Evolutionary conservation across 2,797 vertebrate species (phyloP), one percentile per base, ranked within the genome.

Genomic region (Gymnothorax reevesii): DNA sequence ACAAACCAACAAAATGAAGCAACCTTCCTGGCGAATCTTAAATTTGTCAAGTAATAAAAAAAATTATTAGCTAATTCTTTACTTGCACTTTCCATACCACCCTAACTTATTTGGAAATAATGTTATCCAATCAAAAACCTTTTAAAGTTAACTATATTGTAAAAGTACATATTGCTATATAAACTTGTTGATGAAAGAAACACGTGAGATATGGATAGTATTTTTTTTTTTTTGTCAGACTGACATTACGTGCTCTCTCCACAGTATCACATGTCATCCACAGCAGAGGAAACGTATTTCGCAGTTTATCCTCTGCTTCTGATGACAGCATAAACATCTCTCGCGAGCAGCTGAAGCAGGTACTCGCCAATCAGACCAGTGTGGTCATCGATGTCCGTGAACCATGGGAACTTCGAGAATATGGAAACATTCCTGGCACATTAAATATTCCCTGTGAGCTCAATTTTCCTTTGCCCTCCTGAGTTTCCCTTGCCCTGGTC

Each of bases 381-480:
- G 93, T 95, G 4, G 92, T 97, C 64, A 96, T 99, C 88, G 98
- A 99, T 84, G 98, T 99, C 83, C 95, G 98, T 88, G 98, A 99
- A 87, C 95, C 95, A 22, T 98, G 96, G 97, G 98, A 99, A 94
- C 93, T 98, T 83, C 88, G 95, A 27, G 96, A 96, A 84, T 94
- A 94, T 83, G 98, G 98, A 75, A 93, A 92, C 90, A 98, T 99
- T 89, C 97, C 97, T 0, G 96, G 95, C 0, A 95, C 98, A 0
- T 27, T 98, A 64, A 98, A 97, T 87, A 96, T 99, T 25, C 98
- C 98, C 15, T 0, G 98, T 99, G 94, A 97, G 95, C 94, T 87
- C 10, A 97, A 95, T 93, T 86, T 15, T 20, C 17, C 20, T 55
- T 15, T 6, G 84, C 27, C 13, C 12, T 7, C 27, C 15, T 15